Conservation (phyloP, 1,140 invertebrate genomes). For the Drosophila pandora region DNA sequence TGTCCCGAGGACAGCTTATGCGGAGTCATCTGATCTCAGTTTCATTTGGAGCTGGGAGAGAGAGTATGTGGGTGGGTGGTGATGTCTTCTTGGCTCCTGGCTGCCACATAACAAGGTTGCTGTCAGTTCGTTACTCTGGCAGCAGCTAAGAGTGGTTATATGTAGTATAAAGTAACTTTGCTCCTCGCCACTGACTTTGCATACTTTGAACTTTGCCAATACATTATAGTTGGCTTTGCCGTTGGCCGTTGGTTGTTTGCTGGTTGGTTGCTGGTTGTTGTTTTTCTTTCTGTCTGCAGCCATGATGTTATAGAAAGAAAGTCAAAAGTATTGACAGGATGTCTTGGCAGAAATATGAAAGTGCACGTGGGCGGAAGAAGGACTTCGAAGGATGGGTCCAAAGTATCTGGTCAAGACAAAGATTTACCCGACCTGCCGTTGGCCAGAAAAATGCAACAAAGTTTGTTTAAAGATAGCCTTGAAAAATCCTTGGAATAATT, state of each 20-base stretch:
- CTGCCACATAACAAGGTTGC: conserved; percentile 51
- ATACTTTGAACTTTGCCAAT: conserved; percentile 76
- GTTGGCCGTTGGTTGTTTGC: conserved; percentile 20
- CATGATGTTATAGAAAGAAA: conserved; percentile 25
- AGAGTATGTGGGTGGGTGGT: background rate
- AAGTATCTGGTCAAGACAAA: conserved; percentile 13
- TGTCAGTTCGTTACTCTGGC: conserved; percentile 41
- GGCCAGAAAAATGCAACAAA: background rate
- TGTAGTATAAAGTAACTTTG: conserved; percentile 4
- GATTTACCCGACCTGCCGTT: conserved; percentile 6
- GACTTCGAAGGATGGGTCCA: background rate
- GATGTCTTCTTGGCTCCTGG: conserved; percentile 22
- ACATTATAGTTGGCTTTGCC: conserved; percentile 27
- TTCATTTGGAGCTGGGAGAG: conserved; percentile 1
- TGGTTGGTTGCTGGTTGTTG: conserved; percentile 32
- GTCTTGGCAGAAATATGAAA: conserved; percentile 34
- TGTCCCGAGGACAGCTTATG: conserved; percentile 23
- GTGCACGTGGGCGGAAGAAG: conserved; percentile 12
- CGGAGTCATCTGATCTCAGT: conserved; percentile 31
- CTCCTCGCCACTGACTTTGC: conserved; percentile 57
- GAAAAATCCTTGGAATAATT: conserved; percentile 25
- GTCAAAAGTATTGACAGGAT: conserved; percentile 47
- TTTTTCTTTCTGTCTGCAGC: conserved; percentile 26
- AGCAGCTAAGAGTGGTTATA: conserved; percentile 15
- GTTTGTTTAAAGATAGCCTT: background rate